These are phyloP conservation scores for Cyanistes caeruleus DNA, from an alignment of 2,113 vertebrate species.

Conservation along the genomic window DNA sequence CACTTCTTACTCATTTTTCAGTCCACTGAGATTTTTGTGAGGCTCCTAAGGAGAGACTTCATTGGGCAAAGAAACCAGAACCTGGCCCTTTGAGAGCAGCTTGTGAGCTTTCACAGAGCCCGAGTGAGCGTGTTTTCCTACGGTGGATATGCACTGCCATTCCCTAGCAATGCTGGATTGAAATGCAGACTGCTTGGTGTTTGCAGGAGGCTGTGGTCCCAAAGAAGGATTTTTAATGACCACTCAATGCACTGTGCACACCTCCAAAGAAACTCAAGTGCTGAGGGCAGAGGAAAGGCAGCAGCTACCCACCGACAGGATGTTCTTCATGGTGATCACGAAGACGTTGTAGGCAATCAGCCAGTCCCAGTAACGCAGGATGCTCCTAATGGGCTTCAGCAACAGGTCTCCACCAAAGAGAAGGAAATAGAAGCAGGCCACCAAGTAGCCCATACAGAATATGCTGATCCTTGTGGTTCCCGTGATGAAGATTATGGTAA, in stretches of 20 bases:
- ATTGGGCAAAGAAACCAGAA: neutral
- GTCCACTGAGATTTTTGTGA: neutral
- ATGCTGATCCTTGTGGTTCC: slow-evolving; percentile 97
- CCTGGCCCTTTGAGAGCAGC: neutral
- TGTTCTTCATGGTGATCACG: slow-evolving; percentile 99
- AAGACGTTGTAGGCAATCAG: slow-evolving; percentile 98
- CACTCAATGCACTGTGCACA: neutral
- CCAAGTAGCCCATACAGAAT: slow-evolving; percentile 98
- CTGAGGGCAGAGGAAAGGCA: neutral
- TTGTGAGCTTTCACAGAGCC: neutral
- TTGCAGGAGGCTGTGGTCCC: neutral
- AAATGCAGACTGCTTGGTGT: neutral
- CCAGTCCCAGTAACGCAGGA: slow-evolving; percentile 97
- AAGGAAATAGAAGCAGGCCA: slow-evolving; percentile 98
- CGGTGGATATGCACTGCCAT: neutral
- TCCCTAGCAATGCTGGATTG: neutral
- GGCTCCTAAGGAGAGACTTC: neutral
- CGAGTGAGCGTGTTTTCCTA: neutral
- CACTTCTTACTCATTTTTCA: neutral
- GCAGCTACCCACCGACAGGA: slow-evolving; percentile 85
- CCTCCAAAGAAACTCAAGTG: neutral
- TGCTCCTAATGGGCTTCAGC: slow-evolving; percentile 94
- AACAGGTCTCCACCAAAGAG: slow-evolving; percentile 94
- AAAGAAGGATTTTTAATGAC: slow-evolving; percentile 1
- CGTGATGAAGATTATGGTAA: slow-evolving; percentile 98